A percentile compares a stretch with the other conserved stretches of the same genome.
Evolutionary conservation across 1,140 invertebrate genomes (phyloP).

Genomic region (Danaus melanippus): DNA sequence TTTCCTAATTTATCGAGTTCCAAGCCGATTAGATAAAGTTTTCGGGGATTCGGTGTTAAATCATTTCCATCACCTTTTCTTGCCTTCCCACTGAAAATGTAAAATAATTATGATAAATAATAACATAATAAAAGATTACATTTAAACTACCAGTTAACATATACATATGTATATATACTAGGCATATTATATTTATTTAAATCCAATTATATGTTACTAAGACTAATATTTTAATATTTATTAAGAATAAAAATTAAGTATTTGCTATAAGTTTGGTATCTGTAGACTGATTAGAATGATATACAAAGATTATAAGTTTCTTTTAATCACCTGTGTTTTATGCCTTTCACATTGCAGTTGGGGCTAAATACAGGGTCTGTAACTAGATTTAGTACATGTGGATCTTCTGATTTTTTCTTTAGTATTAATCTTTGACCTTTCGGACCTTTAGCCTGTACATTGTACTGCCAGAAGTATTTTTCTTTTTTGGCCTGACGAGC

Average conservation of each 20-base stretch:
- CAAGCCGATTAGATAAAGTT: conserved; percentile 90
- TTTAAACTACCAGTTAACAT: no score
- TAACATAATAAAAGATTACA: neutral
- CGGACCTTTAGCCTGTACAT: conserved; percentile 97
- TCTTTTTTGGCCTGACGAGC: conserved; percentile 79
- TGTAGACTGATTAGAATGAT: neutral
- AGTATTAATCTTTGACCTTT: conserved; percentile 91
- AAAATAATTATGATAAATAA: conserved; percentile 1
- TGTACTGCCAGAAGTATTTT: conserved; percentile 98
- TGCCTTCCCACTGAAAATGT: conserved; percentile 86
- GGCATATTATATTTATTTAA: no score
- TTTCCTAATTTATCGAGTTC: conserved; percentile 93
- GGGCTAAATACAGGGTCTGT: conserved; percentile 95
- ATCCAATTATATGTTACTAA: no score
- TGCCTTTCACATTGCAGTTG: conserved; percentile 89
- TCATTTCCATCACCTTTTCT: conserved; percentile 98
- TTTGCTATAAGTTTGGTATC: neutral
- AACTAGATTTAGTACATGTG: conserved; percentile 91
- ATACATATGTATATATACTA: no score
- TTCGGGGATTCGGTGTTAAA: conserved; percentile 94
- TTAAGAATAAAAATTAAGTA: neutral
- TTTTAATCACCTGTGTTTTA: conserved; percentile 83
- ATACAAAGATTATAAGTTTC: neutral
- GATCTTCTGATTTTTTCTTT: conserved; percentile 88
- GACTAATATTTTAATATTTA: no score